Conservation (phyloP, 1,140 invertebrate species). For the Drosophila navojoa region DNA sequence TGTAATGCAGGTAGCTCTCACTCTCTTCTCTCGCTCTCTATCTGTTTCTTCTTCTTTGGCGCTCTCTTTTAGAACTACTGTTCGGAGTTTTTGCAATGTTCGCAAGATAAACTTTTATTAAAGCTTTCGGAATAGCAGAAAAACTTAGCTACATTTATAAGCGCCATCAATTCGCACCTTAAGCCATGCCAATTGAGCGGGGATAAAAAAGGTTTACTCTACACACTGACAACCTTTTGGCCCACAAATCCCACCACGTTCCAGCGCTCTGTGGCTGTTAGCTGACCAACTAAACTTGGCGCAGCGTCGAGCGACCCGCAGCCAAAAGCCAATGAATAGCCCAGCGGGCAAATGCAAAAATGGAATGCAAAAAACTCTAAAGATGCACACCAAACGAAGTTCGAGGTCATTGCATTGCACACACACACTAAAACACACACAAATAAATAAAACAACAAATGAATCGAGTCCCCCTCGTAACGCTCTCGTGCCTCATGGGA, state of each 20-base stretch:
- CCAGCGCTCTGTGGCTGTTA: slow-evolving; percentile 13
- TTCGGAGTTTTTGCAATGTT: neutral
- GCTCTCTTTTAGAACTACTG: neutral
- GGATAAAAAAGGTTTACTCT: slow-evolving; percentile 33
- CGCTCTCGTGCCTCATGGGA: slow-evolving; percentile 11
- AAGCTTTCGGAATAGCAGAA: slow-evolving; percentile 1
- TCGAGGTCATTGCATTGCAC: slow-evolving; percentile 69
- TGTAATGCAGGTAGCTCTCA: neutral
- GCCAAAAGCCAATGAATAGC: slow-evolving; percentile 49
- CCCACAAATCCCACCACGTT: slow-evolving; percentile 39
- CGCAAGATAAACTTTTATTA: slow-evolving; percentile 20
- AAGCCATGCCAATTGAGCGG: slow-evolving; percentile 30
- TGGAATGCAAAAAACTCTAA: slow-evolving; percentile 37
- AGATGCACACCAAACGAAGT: slow-evolving; percentile 58
- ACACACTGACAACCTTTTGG: slow-evolving; percentile 33
- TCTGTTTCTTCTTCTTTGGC: neutral
- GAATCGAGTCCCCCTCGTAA: slow-evolving; percentile 24
- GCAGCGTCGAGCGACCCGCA: slow-evolving; percentile 19
- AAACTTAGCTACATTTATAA: neutral
- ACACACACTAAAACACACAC: slow-evolving; percentile 16
- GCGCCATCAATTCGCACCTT: slow-evolving; percentile 28
- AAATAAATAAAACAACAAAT: slow-evolving; percentile 54
- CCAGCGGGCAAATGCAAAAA: slow-evolving; percentile 43
- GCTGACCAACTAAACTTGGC: slow-evolving; percentile 47
- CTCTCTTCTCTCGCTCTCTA: slow-evolving; percentile 1